Base-by-base conservation (phyloP, 2,888 invertebrate species). In the Malthinus seriepunctatus region DNA sequence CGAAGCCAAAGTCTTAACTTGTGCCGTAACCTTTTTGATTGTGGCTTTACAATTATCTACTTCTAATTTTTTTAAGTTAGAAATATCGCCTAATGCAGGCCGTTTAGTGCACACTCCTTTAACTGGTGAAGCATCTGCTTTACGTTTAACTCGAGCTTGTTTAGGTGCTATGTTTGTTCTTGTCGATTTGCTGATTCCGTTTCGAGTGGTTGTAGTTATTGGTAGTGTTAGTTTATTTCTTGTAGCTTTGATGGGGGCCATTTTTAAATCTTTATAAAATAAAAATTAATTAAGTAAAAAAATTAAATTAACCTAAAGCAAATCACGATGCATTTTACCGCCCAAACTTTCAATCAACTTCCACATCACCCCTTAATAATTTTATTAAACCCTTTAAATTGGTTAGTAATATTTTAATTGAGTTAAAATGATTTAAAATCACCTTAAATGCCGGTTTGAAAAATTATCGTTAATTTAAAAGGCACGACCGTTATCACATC, bases 71-170 rank as follows among this genome's bases (percentile, higher is more conserved):
- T 66, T 61, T 55, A 72, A 72, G 7, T 93, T 93, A 49, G 93
- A 92, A 66, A 94, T 86, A 76, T 95, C 94, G 61, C 91, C 91
- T 73, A 95, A 86, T 2, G 93, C 95, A 38, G 91, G 89, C 70
- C 95, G 82, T 76, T 93, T 94, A 4, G 87, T 84, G 49, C 83
- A 85, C 66, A 85, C 86, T 73, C 89, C 88, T 78, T 90, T 91
- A 42, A 87, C 73, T 3, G 92, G 92, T 55, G 91, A 92, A 63
- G 85, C 86, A 42, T 88, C 88, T 1, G 93, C 93, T 83, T 93
- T 93, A 72, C 93, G 83, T 76, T 93, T 93, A 49, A 83, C 83
- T 75, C 69, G 78, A 69, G 70, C 80, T 80, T 73, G 82, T 80
- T 75, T 81, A 64, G 39, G 52, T 50, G 58, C 62, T 53, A 57